Conservation (phyloP, 1,140 invertebrate genomes). For the Danaus plexippus region DNA sequence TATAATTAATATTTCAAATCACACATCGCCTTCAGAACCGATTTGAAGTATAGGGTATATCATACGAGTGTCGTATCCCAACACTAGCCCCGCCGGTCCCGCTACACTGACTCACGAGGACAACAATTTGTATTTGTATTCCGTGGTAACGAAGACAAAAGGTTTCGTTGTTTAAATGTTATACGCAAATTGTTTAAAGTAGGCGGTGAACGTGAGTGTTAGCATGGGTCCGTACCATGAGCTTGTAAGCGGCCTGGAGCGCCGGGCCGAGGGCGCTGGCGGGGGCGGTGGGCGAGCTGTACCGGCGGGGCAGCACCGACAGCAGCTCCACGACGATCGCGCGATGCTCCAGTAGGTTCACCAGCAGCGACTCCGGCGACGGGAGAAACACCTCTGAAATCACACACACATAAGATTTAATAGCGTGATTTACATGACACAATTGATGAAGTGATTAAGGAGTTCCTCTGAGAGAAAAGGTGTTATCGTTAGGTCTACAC, state of each 20-base stretch:
- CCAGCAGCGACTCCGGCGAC: constrained; percentile 91
- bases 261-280: constrained; percentile 92
- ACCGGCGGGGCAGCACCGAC: constrained; percentile 84
- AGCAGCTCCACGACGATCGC: constrained; percentile 87
- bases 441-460: no score
- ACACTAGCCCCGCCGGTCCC: no score
- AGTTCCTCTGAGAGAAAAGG: no score
- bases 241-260: constrained; percentile 91
- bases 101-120: no score
- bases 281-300: constrained; percentile 82
- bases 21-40: background rate
- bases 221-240: constrained; percentile 78
- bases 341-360: constrained; percentile 90
- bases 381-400: constrained; percentile 86
- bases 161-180: no score
- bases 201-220: background rate
- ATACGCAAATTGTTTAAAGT: no score
- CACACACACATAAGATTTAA: background rate
- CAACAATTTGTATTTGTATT: no score
- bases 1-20: background rate
- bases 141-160: no score
- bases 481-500: no score
- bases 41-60: no score
- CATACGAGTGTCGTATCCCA: no score
- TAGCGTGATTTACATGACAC: no score